Conservation (phyloP, 2,113 vertebrate species). For the Pseudolaguvia tuberculata region DNA sequence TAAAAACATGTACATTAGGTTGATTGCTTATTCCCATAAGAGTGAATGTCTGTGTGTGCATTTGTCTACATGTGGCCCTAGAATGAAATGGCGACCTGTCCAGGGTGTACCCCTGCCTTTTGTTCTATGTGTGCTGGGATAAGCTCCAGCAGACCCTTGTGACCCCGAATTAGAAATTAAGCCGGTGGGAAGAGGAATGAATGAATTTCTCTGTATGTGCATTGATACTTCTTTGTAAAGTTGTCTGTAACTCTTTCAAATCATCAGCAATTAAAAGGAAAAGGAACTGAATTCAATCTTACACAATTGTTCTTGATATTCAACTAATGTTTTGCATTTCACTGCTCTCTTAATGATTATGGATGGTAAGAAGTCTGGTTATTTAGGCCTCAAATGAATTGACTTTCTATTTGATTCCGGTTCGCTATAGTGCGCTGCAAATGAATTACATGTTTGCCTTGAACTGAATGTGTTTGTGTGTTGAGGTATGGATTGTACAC, state of each 20-base stretch:
- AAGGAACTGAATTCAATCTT: too few species aligned
- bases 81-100: too few species aligned
- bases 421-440: background rate
- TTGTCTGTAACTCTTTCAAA: background rate
- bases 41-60: too few species aligned
- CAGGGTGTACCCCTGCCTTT: too few species aligned
- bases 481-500: conserved; percentile 2
- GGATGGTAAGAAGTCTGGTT: background rate
- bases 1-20: too few species aligned
- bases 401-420: background rate
- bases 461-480: background rate
- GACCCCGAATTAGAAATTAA: too few species aligned
- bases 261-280: too few species aligned
- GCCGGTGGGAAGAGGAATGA: too few species aligned
- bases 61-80: too few species aligned
- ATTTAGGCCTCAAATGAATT: background rate
- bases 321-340: background rate
- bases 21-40: too few species aligned
- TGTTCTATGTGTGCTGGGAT: too few species aligned
- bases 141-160: too few species aligned
- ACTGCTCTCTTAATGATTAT: background rate
- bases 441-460: background rate
- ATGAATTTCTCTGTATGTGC: background rate
- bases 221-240: background rate
- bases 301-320: background rate